Base-by-base conservation (phyloP, 2,113 vertebrate genomes). In the Melanocharis versteri region DNA sequence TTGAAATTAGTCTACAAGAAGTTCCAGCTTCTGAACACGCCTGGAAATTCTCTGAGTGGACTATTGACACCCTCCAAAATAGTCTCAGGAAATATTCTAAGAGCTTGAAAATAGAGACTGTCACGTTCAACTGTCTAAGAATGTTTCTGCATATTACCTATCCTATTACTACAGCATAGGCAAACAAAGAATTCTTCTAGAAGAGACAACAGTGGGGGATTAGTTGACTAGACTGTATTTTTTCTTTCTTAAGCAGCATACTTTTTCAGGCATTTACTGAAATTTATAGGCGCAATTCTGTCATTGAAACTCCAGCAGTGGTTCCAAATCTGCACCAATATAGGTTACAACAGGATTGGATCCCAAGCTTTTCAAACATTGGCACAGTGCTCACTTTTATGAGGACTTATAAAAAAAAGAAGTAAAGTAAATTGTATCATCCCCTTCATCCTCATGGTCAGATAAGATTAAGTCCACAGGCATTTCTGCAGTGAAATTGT, bases 341-440 rank as follows among this genome's bases (percentile, higher is more conserved):
- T 64, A 61, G 26, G 40, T 60, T 91, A 90, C 45, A 87, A 47
- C 19, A 90, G 61, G 50, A 91, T 19, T 79, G 31, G 13, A 80
- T 85, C 73, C 37, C 61, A 85, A 91, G 39, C 26, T 95, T 89
- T 94, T 93, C 26, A 92, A 79, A 82, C 26, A 48, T 93, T 94
- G 85, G 92, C 92, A 95, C 75, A 90, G 62, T 69, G 70, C 68
- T 94, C 87, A 81, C 35, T 94, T 97, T 95, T 91, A 95, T 69
- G 84, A 78, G 45, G 35, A 87, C 10, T 57, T 89, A 87, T 82
- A 53, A 95, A 95, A 77, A 60, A 65, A 84, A 35, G 33, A 70
- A 90, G 65, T 58, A 91, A 92, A 87, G 61, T 82, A 83, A 92
- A 87, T 89, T 18, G 10, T 51, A 89, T 94, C 72, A 71, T 89